Conservation (phyloP, 2,888 invertebrate species). For the Myathropa florea region DNA sequence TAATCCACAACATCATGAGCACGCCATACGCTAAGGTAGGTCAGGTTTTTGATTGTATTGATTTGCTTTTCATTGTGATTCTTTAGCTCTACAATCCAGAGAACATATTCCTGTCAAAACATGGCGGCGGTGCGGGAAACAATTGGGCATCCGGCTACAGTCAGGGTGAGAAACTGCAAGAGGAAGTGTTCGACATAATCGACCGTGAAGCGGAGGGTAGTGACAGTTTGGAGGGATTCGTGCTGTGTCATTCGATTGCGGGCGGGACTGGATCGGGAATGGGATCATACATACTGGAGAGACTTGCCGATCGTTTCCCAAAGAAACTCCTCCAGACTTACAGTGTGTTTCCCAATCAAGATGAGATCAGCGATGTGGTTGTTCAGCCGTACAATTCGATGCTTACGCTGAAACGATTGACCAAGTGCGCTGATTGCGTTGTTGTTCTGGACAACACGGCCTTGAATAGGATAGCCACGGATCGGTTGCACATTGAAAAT, state of each 20-base stretch:
- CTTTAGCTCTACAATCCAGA: constrained; percentile 96
- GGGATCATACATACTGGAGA: constrained; percentile 97
- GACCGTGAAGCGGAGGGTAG: constrained; percentile 99
- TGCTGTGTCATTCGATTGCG: constrained; percentile 99
- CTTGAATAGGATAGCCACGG: constrained; percentile 95
- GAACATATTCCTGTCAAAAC: constrained; percentile 97
- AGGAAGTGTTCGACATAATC: constrained; percentile 99
- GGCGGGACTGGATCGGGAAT: constrained; percentile 99
- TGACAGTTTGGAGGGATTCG: constrained; percentile 99
- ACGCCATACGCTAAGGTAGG: constrained; percentile 94
- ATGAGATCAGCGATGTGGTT: constrained; percentile 97
- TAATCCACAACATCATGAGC: constrained; percentile 97
- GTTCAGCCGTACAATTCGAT: constrained; percentile 98
- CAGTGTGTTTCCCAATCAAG: constrained; percentile 99
- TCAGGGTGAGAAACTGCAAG: constrained; percentile 95
- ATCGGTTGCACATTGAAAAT: constrained; percentile 96
- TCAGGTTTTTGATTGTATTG: not conserved
- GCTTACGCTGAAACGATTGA: constrained; percentile 94
- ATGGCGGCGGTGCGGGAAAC: constrained; percentile 99
- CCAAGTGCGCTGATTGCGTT: constrained; percentile 97
- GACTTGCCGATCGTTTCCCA: constrained; percentile 95
- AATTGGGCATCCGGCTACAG: constrained; percentile 99
- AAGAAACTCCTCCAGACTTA: constrained; percentile 99
- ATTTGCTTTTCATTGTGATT: not conserved
- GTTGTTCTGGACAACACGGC: constrained; percentile 99